phyloP scores from a whole-genome alignment of 2,113 vertebrate species.

The Pomatorhinus ruficollis region DNA sequence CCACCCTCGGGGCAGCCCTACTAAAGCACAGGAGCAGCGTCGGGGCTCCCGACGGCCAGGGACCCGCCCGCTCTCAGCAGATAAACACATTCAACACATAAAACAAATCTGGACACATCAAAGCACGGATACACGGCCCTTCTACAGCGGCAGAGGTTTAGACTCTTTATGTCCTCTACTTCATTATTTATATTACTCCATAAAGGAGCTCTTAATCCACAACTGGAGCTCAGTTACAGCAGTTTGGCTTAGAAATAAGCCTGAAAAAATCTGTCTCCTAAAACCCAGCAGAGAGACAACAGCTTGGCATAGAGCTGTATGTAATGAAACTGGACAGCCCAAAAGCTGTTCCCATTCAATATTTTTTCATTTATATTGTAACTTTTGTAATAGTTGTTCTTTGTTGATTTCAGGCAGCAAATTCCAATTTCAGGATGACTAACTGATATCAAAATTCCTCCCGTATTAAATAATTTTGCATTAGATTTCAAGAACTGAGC shows the following conservation, averaged over 20 bases:
- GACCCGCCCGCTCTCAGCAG: not conserved
- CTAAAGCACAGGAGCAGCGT: not conserved
- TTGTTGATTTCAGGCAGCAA: not conserved
- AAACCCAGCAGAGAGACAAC: not conserved
- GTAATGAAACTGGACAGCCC: not conserved
- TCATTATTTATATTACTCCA: not conserved
- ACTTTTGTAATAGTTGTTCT: not conserved
- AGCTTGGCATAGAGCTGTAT: not conserved
- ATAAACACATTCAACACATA: fast-evolving
- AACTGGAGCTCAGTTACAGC: not conserved
- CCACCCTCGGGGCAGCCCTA: not conserved
- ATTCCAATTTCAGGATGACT: not conserved
- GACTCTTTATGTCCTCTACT: not conserved
- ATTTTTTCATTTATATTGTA: not conserved
- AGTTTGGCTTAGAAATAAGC: not conserved
- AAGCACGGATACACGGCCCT: not conserved
- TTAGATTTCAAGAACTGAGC: not conserved
- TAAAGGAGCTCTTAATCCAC: not conserved
- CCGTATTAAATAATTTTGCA: not conserved
- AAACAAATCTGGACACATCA: not conserved
- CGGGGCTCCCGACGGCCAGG: not conserved
- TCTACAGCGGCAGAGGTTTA: not conserved
- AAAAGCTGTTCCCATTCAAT: not conserved
- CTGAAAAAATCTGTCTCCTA: not conserved
- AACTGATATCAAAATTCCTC: not conserved